Evolutionary conservation across 2,888 invertebrate species (phyloP).

Genomic region (Drosophila multiciliata): DNA sequence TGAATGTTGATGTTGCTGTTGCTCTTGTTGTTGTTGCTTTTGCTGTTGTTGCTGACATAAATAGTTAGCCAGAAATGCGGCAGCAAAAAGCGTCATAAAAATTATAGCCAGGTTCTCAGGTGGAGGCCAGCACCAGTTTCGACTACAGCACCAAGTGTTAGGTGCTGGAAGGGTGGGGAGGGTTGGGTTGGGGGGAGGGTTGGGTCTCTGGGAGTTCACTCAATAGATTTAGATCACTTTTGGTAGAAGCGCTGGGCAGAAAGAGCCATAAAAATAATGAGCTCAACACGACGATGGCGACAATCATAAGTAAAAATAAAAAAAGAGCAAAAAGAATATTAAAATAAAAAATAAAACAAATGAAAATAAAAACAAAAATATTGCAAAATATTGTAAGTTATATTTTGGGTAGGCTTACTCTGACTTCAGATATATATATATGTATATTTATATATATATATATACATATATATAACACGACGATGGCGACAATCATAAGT

Average conservation of each 20-base stretch:
- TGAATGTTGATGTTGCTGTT: conserved; percentile 49
- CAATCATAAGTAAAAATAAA: conserved; percentile 62
- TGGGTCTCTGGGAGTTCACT: conserved; percentile 59
- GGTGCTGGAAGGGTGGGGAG: neutral
- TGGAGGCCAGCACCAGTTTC: conserved; percentile 43
- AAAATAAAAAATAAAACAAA: conserved; percentile 1
- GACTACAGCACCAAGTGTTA: neutral
- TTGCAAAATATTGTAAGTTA: conserved; percentile 14
- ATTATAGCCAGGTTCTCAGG: conserved; percentile 73
- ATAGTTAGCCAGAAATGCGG: conserved; percentile 68
- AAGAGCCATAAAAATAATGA: conserved; percentile 75
- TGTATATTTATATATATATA: neutral
- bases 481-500: conserved; percentile 71
- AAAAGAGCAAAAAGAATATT: neutral
- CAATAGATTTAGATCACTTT: conserved; percentile 78
- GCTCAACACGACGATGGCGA: conserved; percentile 72
- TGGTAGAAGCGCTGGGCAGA: conserved; percentile 53
- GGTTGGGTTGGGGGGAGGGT: neutral
- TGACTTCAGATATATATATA: no score
- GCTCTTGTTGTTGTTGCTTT: conserved; percentile 7
- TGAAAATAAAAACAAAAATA: conserved; percentile 16
- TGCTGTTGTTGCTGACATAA: conserved; percentile 41
- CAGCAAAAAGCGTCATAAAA: conserved; percentile 69
- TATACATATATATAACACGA: conserved; percentile 47
- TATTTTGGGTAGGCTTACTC: conserved; percentile 18